Evolutionary conservation across 2,888 invertebrate species (phyloP).

Genomic region (Polyploca ridens): DNA sequence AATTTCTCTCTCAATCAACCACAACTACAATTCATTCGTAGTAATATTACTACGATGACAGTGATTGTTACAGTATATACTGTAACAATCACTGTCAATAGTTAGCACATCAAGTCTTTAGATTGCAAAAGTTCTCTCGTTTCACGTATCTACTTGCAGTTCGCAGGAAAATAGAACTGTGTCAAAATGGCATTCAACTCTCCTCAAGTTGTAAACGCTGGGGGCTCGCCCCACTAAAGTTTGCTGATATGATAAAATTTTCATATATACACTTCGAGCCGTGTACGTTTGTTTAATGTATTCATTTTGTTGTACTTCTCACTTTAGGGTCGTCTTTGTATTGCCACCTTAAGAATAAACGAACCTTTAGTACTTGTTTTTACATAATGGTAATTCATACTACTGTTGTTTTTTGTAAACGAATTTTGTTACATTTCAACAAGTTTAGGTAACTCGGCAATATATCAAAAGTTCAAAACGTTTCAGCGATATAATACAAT

Average conservation of each 20-base stretch:
- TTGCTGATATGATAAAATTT: slow-evolving; percentile 58
- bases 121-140: slow-evolving; percentile 40
- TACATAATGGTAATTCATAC: background rate
- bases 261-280: slow-evolving; percentile 45
- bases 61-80: slow-evolving; percentile 16
- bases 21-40: background rate
- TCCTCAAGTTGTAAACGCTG: slow-evolving; percentile 54
- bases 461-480: slow-evolving; percentile 15
- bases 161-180: slow-evolving; percentile 48
- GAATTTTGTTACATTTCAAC: too few species aligned
- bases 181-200: slow-evolving; percentile 58
- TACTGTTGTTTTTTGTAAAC: background rate
- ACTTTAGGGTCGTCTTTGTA: slow-evolving; percentile 21
- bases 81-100: slow-evolving; percentile 26
- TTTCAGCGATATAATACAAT: too few species aligned
- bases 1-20: background rate
- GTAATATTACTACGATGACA: slow-evolving; percentile 23
- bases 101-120: slow-evolving; percentile 34
- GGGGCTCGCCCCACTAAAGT: slow-evolving; percentile 40
- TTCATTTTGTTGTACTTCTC: slow-evolving; percentile 41
- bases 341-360: slow-evolving; percentile 20
- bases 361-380: too few species aligned
- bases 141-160: slow-evolving; percentile 44
- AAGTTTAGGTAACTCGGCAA: too few species aligned
- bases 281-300: slow-evolving; percentile 43